phyloP scores from a whole-genome alignment of 2,113 vertebrate genomes.

The Fregetta grallaria region DNA sequence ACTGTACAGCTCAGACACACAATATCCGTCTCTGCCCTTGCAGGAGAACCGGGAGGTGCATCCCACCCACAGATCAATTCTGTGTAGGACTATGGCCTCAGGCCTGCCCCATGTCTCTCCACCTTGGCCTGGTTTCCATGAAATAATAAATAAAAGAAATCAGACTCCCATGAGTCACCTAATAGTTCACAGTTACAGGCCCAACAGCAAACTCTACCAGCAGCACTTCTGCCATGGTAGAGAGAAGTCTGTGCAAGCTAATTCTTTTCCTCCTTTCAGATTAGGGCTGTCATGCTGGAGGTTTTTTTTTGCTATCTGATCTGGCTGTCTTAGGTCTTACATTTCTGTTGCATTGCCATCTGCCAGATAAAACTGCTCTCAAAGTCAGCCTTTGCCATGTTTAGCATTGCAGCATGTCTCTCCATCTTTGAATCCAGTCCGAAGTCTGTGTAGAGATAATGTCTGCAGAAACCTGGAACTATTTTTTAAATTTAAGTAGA shows the following conservation, averaged over 20 bases:
- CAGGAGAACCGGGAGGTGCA: background rate
- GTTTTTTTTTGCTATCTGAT: background rate
- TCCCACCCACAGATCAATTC: background rate
- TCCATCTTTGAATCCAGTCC: background rate
- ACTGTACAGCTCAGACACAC: background rate
- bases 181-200: background rate
- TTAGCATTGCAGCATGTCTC: background rate
- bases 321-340: background rate
- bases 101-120: background rate
- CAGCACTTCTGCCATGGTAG: background rate
- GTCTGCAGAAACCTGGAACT: background rate
- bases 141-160: background rate
- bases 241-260: background rate
- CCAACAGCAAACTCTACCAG: background rate
- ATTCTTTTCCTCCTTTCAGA: background rate
- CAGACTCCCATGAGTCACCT: background rate
- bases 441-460: background rate
- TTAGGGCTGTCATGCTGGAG: background rate
- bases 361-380: background rate
- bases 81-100: background rate
- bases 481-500: background rate
- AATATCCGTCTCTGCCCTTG: background rate
- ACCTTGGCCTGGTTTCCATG: background rate
- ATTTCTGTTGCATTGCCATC: background rate
- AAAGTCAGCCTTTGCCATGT: background rate